Base-by-base conservation (phyloP, 2,888 invertebrate species). In the Celastrina argiolus region DNA sequence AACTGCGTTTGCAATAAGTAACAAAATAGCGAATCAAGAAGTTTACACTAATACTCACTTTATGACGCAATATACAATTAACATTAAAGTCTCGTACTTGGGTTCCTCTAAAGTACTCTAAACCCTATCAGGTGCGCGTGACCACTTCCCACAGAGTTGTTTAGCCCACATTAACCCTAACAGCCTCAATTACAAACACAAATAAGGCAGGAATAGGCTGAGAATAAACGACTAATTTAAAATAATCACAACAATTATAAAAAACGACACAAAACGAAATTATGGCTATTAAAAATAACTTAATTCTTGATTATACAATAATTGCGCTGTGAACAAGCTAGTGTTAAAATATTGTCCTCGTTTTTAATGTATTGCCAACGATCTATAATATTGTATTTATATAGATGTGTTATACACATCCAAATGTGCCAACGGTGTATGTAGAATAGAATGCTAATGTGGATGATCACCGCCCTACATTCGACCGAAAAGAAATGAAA, bases 301-400 rank as follows among this genome's bases (percentile, higher is more conserved):
- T 70, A 73, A 72, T 72, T 66, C 66, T 70, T 68, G 70, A 72
- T 70, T 71, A 68, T 51, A 68, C 68, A 67, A 69, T 69, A 73
- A 72, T 72, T 67, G 66, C 67, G 69, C 70, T 68, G 66, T 70
- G 69, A 73, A 74, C 73, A 69, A 71, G 69, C 69, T 67, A 65
- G 68, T 63, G 73, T 74, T 73, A 73, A n/a, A 74, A 74, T 70
- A 70, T 71, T 74, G 75, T 76, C 76, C 75, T 75, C 74, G 72
- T 74, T 74, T 71, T 22, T 51, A 51, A 51, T 51, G 51, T 14
- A 18, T 8, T 18, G 51, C 12, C 51, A 51, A 22, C 51, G 51
- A n/a, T n/a, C n/a, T n/a, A n/a, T n/a, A n/a, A 51, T 51, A 22
- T 45, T 18, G 7, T 45, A 45, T 45, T 26, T 12, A 51, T 26